phyloP scores from a whole-genome alignment of 1,140 invertebrate genomes.

The Apis dorsata region DNA sequence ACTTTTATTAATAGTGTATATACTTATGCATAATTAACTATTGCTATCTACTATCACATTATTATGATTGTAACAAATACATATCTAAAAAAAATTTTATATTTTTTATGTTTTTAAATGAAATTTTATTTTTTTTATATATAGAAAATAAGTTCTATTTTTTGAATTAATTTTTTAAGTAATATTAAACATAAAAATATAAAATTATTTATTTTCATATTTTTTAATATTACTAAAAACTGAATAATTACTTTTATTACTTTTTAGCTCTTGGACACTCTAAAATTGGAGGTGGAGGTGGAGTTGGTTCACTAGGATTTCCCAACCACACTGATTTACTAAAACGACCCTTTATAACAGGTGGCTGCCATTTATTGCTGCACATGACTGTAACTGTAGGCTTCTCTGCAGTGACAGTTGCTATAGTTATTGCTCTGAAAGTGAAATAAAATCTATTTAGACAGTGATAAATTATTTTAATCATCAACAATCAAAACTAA shows the following conservation, averaged over 20 bases:
- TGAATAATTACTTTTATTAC: slow-evolving; percentile 45
- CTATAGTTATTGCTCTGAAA: slow-evolving; percentile 71
- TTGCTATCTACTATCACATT: slow-evolving; percentile 15
- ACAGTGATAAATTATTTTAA: neutral
- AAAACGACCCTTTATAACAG: slow-evolving; percentile 76
- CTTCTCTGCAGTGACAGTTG: slow-evolving; percentile 68
- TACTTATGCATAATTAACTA: slow-evolving; percentile 10
- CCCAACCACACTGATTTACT: slow-evolving; percentile 75
- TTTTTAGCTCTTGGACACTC: slow-evolving; percentile 68
- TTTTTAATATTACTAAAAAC: neutral
- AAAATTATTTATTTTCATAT: neutral
- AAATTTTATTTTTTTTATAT: slow-evolving; percentile 15
- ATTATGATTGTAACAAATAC: neutral
- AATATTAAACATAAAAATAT: neutral
- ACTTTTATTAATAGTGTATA: neutral
- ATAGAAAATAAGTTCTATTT: neutral
- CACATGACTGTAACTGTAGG: slow-evolving; percentile 62
- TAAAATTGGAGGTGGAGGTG: slow-evolving; percentile 66
- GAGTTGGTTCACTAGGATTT: slow-evolving; percentile 71
- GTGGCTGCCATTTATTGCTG: slow-evolving; percentile 75
- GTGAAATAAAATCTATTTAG: slow-evolving; percentile 55
- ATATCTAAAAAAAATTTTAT: neutral
- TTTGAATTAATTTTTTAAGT: neutral
- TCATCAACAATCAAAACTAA: neutral
- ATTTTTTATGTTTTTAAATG: neutral